A percentile compares a stretch with the other conserved stretches of the same genome.
phyloP scores from a whole-genome alignment of 2,888 invertebrate species.

The Synanthedon andrenaeformis region DNA sequence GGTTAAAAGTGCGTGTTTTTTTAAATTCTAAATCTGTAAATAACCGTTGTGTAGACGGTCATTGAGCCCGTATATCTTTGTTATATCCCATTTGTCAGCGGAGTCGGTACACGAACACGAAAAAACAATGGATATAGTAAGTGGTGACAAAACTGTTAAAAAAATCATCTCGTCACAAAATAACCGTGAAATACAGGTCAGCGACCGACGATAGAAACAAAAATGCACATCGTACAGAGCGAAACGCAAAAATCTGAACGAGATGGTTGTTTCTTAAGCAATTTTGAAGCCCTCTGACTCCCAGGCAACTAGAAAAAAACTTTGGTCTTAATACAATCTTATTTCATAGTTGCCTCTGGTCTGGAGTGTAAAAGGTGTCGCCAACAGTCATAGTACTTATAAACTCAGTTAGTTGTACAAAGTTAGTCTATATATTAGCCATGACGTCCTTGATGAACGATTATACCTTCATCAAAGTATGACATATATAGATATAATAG shows the following conservation, averaged over 20 bases:
- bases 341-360: no score
- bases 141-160: constrained; percentile 22
- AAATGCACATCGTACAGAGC: constrained; percentile 20
- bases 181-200: constrained; percentile 41
- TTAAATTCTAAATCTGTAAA: constrained; percentile 29
- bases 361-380: no score
- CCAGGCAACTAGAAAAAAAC: no score
- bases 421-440: no score
- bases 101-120: constrained; percentile 16
- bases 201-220: constrained; percentile 31
- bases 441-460: no score
- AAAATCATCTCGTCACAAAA: constrained; percentile 19
- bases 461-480: no score
- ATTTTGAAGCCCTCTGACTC: no score
- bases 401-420: no score
- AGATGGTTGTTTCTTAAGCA: no score
- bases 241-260: constrained; percentile 24
- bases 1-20: constrained; percentile 22
- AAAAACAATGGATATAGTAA: constrained; percentile 24
- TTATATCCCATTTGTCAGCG: constrained; percentile 27
- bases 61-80: constrained; percentile 30
- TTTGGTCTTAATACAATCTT: no score
- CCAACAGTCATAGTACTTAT: no score
- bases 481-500: no score
- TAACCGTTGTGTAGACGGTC: constrained; percentile 25